A percentile compares a stretch with the other conserved stretches of the same genome.
Evolutionary conservation across 30 jellyfish, hydroid and myxozoan genomes (phyloP).

Genomic region (Mastigias papua): DNA sequence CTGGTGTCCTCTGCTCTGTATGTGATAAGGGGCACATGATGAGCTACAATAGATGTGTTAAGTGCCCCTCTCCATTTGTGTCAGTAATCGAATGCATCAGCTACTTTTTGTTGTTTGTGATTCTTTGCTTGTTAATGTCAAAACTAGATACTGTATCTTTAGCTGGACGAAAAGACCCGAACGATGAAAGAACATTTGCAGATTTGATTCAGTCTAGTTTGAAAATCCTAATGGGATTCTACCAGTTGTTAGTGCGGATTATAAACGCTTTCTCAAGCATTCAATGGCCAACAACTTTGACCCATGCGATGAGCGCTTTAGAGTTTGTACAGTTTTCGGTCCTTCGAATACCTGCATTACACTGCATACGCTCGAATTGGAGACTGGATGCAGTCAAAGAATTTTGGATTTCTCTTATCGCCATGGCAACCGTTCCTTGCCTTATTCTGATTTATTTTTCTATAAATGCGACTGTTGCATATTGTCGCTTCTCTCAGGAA

Average conservation of each 20-base stretch:
- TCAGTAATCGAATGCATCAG: slow-evolving; percentile 16
- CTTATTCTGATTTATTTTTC: not conserved
- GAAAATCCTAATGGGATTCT: slow-evolving; percentile 59
- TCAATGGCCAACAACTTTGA: slow-evolving; percentile 51
- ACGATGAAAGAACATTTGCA: slow-evolving; percentile 43
- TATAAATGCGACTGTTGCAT: not conserved
- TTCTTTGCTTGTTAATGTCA: slow-evolving; percentile 35
- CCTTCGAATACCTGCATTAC: slow-evolving; percentile 36
- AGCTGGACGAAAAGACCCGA: not conserved
- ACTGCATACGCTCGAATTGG: slow-evolving; percentile 35
- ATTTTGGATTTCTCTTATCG: slow-evolving; percentile 37
- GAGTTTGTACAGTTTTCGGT: slow-evolving; percentile 24
- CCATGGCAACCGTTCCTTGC: slow-evolving; percentile 35
- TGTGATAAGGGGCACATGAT: slow-evolving; percentile 28
- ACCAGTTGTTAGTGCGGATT: slow-evolving; percentile 32
- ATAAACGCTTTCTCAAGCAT: slow-evolving; percentile 28
- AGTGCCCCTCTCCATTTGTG: slow-evolving; percentile 25
- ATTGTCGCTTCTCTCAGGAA: not conserved
- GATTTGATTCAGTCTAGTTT: slow-evolving; percentile 53
- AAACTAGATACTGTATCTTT: slow-evolving; percentile 8
- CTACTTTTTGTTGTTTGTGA: not conserved
- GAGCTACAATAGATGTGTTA: slow-evolving; percentile 5
- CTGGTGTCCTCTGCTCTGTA: slow-evolving; percentile 47
- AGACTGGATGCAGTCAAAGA: slow-evolving; percentile 14
- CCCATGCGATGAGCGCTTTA: slow-evolving; percentile 10